These are phyloP conservation scores for Battus philenor DNA, from an alignment of 1,140 invertebrate species.

Conservation along the genomic window DNA sequence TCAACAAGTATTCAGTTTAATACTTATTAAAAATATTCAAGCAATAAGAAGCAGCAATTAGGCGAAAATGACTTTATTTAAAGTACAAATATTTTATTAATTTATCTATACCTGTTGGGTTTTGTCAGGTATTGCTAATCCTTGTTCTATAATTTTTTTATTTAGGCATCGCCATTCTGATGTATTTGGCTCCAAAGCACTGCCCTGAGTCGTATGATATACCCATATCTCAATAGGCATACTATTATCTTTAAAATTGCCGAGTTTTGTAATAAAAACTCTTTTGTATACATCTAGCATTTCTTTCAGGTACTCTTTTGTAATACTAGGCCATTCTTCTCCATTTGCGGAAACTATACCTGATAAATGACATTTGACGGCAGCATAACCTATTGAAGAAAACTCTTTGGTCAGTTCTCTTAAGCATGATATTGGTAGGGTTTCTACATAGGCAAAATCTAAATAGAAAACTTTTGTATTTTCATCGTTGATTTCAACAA, in stretches of 20 bases:
- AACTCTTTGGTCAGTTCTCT: constrained; percentile 64
- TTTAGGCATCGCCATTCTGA: constrained; percentile 76
- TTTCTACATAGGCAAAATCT: constrained; percentile 74
- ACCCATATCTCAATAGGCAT: constrained; percentile 77
- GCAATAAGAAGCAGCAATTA: too few species aligned
- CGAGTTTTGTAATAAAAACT: constrained; percentile 63
- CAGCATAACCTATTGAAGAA: constrained; percentile 50
- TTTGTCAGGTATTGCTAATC: constrained; percentile 75
- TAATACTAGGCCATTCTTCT: constrained; percentile 70
- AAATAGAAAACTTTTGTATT: constrained; percentile 70
- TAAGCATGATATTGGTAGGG: constrained; percentile 51
- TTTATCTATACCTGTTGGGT: constrained; percentile 34
- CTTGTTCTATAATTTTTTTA: constrained; percentile 71
- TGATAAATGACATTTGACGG: constrained; percentile 76
- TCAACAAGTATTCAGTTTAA: too few species aligned
- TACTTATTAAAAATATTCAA: too few species aligned
- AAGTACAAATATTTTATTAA: too few species aligned
- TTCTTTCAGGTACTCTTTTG: constrained; percentile 73
- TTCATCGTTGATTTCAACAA: constrained; percentile 57
- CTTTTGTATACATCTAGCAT: constrained; percentile 65
- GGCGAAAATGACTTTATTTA: too few species aligned
- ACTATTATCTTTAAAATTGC: constrained; percentile 60
- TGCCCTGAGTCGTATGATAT: constrained; percentile 57
- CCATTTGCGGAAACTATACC: constrained; percentile 76
- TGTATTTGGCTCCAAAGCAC: constrained; percentile 66